phyloP scores from a whole-genome alignment of 2,113 vertebrate species.

The Podarcis muralis region DNA sequence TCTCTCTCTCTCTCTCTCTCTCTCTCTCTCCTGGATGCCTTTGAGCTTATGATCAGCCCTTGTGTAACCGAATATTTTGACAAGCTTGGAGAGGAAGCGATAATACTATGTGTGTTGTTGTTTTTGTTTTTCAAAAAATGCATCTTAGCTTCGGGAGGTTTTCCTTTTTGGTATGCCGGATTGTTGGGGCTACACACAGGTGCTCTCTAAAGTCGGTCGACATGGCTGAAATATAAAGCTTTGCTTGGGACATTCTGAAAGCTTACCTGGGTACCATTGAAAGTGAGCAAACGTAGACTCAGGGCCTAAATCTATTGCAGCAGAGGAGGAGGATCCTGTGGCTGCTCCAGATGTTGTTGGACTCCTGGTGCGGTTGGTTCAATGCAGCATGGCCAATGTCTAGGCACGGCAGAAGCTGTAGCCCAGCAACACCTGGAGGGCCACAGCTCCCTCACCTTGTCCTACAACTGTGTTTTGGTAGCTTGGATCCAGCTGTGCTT shows the following conservation, averaged over 20 bases:
- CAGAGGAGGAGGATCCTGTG: too few relatives aligned
- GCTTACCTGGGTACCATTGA: neutral
- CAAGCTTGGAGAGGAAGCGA: constrained; percentile 20
- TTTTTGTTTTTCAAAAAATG: neutral
- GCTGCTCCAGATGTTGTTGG: too few relatives aligned
- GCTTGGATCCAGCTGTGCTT: neutral
- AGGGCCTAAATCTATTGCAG: neutral
- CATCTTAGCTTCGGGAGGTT: neutral
- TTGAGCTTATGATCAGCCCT: constrained; percentile 58
- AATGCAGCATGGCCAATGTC: too few relatives aligned
- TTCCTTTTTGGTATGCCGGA: neutral
- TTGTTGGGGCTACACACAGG: too few relatives aligned
- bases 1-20: constrained; percentile 22
- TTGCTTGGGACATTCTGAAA: neutral
- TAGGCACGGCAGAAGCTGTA: too few relatives aligned
- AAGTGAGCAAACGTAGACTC: neutral
- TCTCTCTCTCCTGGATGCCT: constrained; percentile 47
- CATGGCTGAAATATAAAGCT: constrained; percentile 4
- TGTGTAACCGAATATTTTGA: constrained; percentile 66
- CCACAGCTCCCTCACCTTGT: neutral
- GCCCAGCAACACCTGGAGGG: too few relatives aligned
- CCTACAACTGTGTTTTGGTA: neutral
- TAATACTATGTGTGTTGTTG: neutral
- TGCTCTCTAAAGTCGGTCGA: fast-evolving
- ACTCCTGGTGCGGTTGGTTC: neutral